Conservation (phyloP, 2,797 vertebrate species). For the Lagodon rhomboides region DNA sequence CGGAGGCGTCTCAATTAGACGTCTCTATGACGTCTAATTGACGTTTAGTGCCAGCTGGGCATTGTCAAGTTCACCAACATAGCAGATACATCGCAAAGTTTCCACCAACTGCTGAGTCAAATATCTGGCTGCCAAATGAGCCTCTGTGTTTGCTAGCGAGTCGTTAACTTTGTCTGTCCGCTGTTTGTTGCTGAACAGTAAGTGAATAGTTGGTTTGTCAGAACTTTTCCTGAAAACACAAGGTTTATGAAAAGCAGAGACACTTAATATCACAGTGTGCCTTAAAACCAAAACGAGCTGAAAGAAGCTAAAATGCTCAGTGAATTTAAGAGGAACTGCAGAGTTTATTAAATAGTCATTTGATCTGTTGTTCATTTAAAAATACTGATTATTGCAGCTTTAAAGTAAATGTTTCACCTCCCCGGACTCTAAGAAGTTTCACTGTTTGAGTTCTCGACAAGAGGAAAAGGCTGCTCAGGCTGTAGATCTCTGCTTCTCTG, state of each 20-base stretch:
- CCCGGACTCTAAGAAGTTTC: neutral
- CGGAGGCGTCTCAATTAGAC: no score
- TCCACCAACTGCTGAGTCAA: neutral
- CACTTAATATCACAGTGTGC: neutral
- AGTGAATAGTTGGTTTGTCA: neutral
- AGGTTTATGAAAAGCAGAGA: neutral
- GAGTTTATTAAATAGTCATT: neutral
- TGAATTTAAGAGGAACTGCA: neutral
- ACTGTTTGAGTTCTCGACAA: slow-evolving; percentile 4
- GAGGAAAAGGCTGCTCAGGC: slow-evolving; percentile 32
- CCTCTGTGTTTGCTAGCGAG: neutral
- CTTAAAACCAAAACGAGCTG: neutral
- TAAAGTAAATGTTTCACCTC: neutral
- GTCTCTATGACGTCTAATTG: no score
- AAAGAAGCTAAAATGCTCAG: neutral
- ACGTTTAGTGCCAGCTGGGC: no score
- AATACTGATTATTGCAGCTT: slow-evolving; percentile 12
- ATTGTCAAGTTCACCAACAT: no score
- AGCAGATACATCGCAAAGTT: neutral
- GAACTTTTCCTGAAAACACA: neutral
- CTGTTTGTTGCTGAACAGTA: neutral
- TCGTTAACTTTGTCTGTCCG: neutral
- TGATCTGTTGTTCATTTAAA: neutral
- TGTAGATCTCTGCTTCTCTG: slow-evolving; percentile 42
- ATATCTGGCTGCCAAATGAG: neutral